Evolutionary conservation across 1,140 invertebrate genomes (phyloP).

Genomic region (Phymastichus coffea): DNA sequence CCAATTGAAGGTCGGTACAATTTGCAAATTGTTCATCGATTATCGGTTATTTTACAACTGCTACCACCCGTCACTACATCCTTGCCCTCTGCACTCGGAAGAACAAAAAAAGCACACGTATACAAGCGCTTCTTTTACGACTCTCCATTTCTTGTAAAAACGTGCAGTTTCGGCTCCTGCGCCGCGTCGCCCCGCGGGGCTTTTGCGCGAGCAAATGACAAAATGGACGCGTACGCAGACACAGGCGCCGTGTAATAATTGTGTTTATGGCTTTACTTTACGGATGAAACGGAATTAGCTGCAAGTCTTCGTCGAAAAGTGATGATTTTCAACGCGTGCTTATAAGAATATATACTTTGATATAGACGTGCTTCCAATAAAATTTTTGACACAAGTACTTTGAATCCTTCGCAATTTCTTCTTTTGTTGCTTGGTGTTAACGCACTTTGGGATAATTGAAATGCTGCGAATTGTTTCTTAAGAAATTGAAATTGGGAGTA

Average conservation of each 20-base stretch:
- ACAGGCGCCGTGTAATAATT: conserved; percentile 34
- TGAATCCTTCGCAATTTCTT: too few species aligned
- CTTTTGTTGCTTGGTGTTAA: too few species aligned
- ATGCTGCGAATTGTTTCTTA: too few species aligned
- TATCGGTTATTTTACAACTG: too few species aligned
- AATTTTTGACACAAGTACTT: too few species aligned
- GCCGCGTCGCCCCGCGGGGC: neutral
- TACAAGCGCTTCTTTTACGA: conserved; percentile 8
- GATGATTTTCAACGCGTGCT: too few species aligned
- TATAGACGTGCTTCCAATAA: too few species aligned
- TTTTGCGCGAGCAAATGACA: conserved; percentile 35
- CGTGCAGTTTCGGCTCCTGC: neutral
- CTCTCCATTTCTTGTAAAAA: neutral
- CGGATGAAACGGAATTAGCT: conserved; percentile 35
- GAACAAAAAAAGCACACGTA: neutral
- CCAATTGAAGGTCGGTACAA: neutral
- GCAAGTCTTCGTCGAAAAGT: conserved; percentile 18
- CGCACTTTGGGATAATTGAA: too few species aligned
- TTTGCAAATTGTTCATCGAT: conserved; percentile 30
- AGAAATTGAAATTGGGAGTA: too few species aligned
- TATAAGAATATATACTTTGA: too few species aligned
- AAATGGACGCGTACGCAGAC: conserved; percentile 21
- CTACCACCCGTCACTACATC: too few species aligned
- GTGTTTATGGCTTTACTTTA: conserved; percentile 44
- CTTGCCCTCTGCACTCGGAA: too few species aligned